These are phyloP conservation scores for Trematomus bernacchii DNA, from an alignment of 2,797 vertebrate genomes.

Conservation along the genomic window DNA sequence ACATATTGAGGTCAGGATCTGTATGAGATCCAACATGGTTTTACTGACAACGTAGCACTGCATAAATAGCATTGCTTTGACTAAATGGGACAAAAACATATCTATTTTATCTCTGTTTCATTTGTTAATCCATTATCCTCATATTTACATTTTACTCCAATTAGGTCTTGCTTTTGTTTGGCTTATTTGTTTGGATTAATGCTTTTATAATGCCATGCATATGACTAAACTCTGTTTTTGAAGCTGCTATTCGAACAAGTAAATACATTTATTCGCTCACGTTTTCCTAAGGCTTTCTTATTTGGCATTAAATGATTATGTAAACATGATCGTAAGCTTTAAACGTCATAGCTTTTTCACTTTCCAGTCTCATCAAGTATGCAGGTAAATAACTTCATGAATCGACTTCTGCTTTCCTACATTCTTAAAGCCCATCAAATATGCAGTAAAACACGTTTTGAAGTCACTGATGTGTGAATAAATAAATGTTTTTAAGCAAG, in stretches of 20 bases:
- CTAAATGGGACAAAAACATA: not conserved
- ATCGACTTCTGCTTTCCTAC: no score
- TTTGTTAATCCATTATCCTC: no score
- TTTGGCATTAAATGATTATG: not conserved
- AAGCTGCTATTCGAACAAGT: no score
- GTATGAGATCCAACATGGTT: constrained; percentile 18
- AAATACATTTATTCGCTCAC: not conserved
- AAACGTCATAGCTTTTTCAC: constrained; percentile 17
- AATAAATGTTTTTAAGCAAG: not conserved
- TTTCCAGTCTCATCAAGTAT: not conserved
- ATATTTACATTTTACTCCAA: no score
- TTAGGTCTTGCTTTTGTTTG: no score
- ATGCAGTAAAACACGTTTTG: not conserved
- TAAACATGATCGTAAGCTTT: not conserved
- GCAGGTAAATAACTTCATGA: not conserved
- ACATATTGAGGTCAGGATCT: constrained; percentile 12
- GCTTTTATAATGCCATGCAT: no score
- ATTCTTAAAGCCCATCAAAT: not conserved
- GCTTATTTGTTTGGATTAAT: no score
- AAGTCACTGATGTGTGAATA: not conserved
- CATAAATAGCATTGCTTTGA: not conserved
- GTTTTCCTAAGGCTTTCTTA: constrained; percentile 2
- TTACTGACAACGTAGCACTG: not conserved
- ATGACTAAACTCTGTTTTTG: no score
- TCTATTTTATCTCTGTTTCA: no score